These are phyloP conservation scores for Eurytoma adleriae DNA, from an alignment of 2,888 invertebrate genomes.

Conservation along the genomic window DNA sequence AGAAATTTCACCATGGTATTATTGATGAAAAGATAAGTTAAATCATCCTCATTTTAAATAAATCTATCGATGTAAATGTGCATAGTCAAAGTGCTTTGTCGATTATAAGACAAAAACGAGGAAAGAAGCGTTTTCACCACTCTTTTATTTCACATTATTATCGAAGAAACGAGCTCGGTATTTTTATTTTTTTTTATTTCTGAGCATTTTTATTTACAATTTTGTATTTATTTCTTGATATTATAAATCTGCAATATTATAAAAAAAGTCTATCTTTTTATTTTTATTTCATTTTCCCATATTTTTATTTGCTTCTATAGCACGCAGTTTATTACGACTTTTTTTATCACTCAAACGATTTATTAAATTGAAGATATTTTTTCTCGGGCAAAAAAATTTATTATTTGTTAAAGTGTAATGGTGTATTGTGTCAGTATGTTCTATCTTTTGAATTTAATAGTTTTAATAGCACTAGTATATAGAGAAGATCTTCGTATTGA, in stretches of 20 bases:
- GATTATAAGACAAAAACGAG: conserved; percentile 34
- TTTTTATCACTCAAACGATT: background rate
- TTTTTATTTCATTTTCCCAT: conserved; percentile 35
- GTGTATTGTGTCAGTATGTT: background rate
- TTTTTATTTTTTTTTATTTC: conserved; percentile 14
- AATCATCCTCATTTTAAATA: conserved; percentile 43
- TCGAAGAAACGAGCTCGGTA: conserved; percentile 15
- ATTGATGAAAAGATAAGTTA: conserved; percentile 45
- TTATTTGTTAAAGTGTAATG: background rate
- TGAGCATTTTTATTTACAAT: conserved; percentile 35
- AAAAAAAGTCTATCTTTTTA: conserved; percentile 28
- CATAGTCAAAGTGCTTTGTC: conserved; percentile 49
- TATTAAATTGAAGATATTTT: too few species aligned
- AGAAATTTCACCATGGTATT: conserved; percentile 56
- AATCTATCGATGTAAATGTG: conserved; percentile 47
- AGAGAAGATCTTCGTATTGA: too few species aligned
- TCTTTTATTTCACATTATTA: conserved; percentile 30
- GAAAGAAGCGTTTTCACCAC: conserved; percentile 10
- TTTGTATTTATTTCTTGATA: conserved; percentile 51
- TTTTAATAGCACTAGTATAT: too few species aligned
- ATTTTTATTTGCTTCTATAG: conserved; percentile 49
- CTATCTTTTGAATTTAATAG: too few species aligned
- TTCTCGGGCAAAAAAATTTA: background rate
- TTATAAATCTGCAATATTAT: conserved; percentile 47
- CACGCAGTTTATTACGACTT: conserved; percentile 30